Conservation (phyloP, 2,113 vertebrate genomes). For the Chrysochloris asiatica region DNA sequence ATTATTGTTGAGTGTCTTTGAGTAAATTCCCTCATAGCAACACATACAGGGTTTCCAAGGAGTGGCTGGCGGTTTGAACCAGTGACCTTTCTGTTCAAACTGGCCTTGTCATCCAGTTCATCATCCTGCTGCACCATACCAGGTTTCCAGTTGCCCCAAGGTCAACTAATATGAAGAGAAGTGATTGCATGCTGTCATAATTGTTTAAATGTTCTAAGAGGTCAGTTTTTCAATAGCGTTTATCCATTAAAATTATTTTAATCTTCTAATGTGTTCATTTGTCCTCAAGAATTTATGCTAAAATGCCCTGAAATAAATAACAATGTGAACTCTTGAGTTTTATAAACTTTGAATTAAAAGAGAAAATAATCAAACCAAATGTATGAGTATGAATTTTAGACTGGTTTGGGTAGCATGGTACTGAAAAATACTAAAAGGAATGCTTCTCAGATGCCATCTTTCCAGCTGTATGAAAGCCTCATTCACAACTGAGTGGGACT, state of each 20-base stretch:
- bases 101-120: no score
- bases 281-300: neutral
- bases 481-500: neutral
- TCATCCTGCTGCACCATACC: no score
- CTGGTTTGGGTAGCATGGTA: neutral
- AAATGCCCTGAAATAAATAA: constrained; percentile 25
- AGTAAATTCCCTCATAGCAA: no score
- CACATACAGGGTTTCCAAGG: no score
- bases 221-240: constrained; percentile 25
- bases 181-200: neutral
- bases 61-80: no score
- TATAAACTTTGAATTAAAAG: neutral
- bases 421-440: neutral
- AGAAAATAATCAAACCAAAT: neutral
- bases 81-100: no score
- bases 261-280: neutral
- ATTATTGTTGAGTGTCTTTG: no score
- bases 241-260: constrained; percentile 10
- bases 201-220: neutral
- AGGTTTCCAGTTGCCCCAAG: neutral
- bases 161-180: neutral
- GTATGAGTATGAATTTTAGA: neutral
- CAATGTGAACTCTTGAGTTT: neutral
- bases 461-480: neutral
- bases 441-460: neutral